These are phyloP conservation scores for Anguilla megastoma DNA, from an alignment of 2,797 vertebrate genomes.

Conservation along the genomic window DNA sequence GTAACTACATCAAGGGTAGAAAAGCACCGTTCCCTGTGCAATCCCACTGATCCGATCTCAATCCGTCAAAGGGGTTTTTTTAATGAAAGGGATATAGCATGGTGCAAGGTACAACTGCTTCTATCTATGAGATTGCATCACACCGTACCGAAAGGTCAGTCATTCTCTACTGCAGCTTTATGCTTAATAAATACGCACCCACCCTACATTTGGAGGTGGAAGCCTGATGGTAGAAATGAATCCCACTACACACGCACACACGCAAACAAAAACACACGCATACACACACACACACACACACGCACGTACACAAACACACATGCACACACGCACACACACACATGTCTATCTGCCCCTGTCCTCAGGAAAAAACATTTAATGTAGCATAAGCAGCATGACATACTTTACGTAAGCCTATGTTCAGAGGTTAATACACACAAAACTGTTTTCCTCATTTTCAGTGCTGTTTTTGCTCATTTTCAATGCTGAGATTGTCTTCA, in stretches of 20 bases:
- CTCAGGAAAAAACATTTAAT: neutral
- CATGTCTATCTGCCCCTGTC: neutral
- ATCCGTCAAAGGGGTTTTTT: neutral
- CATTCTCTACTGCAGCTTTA: neutral
- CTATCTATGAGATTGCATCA: conserved; percentile 8
- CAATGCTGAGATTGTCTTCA: neutral
- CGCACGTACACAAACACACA: neutral
- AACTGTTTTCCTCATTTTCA: neutral
- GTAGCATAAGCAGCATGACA: neutral
- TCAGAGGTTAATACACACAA: neutral
- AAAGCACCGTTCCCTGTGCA: neutral
- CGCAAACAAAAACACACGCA: neutral
- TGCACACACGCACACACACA: neutral
- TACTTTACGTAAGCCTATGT: neutral
- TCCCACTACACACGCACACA: neutral
- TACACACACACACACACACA: neutral
- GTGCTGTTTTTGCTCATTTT: neutral
- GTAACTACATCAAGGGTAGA: neutral
- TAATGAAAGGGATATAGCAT: neutral
- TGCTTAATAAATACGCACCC: neutral
- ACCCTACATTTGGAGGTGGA: neutral
- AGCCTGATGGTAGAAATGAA: neutral
- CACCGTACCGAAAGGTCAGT: neutral
- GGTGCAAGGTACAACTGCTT: neutral
- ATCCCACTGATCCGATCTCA: neutral